Conservation (phyloP, 2,113 vertebrate species). For the Glareola pratincola region DNA sequence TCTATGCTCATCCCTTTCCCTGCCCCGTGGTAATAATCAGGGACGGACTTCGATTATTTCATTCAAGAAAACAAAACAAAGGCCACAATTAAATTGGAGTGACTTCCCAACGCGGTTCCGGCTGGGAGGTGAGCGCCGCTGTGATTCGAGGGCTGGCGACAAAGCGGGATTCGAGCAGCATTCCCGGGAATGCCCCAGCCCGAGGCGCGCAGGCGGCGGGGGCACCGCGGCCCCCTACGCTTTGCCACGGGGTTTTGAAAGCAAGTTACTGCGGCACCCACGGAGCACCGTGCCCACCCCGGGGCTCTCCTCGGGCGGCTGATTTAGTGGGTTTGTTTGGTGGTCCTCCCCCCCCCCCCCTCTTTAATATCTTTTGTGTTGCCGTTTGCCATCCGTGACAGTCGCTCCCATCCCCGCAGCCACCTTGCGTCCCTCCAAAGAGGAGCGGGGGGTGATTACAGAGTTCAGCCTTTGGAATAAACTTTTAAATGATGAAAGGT, state of each 20-base stretch:
- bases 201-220: neutral
- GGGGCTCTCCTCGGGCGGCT: neutral
- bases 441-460: neutral
- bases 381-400: neutral
- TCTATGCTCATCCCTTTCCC: neutral
- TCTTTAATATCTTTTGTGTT: neutral
- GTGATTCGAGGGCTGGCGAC: too few species aligned
- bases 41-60: slow-evolving; percentile 8
- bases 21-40: slow-evolving; percentile 5
- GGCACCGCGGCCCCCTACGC: neutral
- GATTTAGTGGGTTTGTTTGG: neutral
- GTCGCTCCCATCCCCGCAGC: neutral
- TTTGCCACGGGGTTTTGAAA: neutral
- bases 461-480: neutral
- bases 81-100: neutral
- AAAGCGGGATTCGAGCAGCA: too few species aligned
- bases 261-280: neutral
- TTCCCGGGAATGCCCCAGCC: neutral
- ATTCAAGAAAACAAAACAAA: neutral
- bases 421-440: neutral
- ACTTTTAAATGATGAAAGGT: neutral
- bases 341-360: accelerated
- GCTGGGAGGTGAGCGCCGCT: neutral
- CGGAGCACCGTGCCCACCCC: neutral
- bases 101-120: slow-evolving; percentile 26